Conservation (phyloP, 2,797 vertebrate species). For the Pogonophryne albipinna region DNA sequence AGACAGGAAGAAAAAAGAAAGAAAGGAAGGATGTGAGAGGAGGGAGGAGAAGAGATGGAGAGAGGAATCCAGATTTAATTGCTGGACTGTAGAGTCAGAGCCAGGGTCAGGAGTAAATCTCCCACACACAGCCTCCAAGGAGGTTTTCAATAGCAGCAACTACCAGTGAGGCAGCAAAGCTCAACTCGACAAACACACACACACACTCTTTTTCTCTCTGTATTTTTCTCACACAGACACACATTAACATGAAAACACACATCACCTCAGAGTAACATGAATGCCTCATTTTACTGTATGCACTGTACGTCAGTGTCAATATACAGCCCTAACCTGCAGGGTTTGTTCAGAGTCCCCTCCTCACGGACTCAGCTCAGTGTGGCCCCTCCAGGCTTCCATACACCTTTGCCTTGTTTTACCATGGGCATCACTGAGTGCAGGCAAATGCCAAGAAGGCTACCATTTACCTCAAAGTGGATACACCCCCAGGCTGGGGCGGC, state of each 20-base stretch:
- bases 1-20: slow-evolving; percentile 26
- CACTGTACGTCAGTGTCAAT: slow-evolving; percentile 73
- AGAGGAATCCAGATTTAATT: slow-evolving; percentile 50
- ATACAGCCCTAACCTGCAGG: slow-evolving; percentile 78
- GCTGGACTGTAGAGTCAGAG: slow-evolving; percentile 53
- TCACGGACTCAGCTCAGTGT: slow-evolving; percentile 75
- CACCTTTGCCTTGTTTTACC: slow-evolving; percentile 74
- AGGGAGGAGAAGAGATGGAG: slow-evolving; percentile 32
- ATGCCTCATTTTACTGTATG: slow-evolving; percentile 87
- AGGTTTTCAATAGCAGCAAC: slow-evolving; percentile 60
- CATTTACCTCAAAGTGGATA: slow-evolving; percentile 88
- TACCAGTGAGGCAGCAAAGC: slow-evolving; percentile 60
- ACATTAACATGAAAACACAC: slow-evolving; percentile 68
- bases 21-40: not conserved
- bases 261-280: slow-evolving; percentile 86
- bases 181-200: slow-evolving; percentile 40
- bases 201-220: slow-evolving; percentile 24
- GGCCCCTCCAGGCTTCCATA: slow-evolving; percentile 80
- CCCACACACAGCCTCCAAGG: slow-evolving; percentile 35
- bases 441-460: slow-evolving; percentile 80
- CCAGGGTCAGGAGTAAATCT: slow-evolving; percentile 65
- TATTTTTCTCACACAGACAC: slow-evolving; percentile 22
- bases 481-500: slow-evolving; percentile 83
- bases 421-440: slow-evolving; percentile 78
- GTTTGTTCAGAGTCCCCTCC: slow-evolving; percentile 73